Evolutionary conservation across 1,140 invertebrate species (phyloP).

Genomic region (Conus ventricosus): DNA sequence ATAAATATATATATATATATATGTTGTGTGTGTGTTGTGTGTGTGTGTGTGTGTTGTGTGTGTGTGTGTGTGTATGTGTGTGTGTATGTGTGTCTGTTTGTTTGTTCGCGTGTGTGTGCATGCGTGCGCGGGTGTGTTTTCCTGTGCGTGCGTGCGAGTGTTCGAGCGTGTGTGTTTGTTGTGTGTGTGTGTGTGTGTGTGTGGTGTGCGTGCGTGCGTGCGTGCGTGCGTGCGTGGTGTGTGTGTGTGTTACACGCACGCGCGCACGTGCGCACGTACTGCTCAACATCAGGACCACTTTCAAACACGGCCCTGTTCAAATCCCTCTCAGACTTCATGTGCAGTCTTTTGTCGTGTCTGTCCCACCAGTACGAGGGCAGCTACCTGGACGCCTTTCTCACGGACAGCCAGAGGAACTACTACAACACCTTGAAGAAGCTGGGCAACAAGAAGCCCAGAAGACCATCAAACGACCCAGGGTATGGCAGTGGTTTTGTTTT

Average conservation of each 20-base stretch:
- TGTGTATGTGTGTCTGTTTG: too few species aligned
- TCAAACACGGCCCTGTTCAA: too few species aligned
- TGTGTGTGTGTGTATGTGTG: too few species aligned
- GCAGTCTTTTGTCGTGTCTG: not conserved
- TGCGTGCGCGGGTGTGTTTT: not conserved
- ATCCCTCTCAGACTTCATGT: too few species aligned
- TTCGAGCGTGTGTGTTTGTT: not conserved
- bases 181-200: too few species aligned
- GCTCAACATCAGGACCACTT: too few species aligned
- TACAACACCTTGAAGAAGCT: conserved; percentile 98
- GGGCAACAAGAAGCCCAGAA: conserved; percentile 95
- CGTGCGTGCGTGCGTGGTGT: not conserved
- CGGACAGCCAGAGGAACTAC: conserved; percentile 96
- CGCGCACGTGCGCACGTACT: not conserved
- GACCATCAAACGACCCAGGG: conserved; percentile 93
- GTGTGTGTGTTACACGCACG: not conserved
- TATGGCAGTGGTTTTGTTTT: conserved; percentile 34
- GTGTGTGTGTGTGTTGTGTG: too few species aligned
- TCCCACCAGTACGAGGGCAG: conserved; percentile 92
- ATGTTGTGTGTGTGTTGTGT: too few species aligned
- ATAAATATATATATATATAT: too few species aligned
- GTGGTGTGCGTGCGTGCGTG: too few species aligned
- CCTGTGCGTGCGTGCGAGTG: not conserved
- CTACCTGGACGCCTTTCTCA: conserved; percentile 96
- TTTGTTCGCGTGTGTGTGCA: too few species aligned